phyloP scores from a whole-genome alignment of 2,797 vertebrate genomes.

The Potorous gilbertii region DNA sequence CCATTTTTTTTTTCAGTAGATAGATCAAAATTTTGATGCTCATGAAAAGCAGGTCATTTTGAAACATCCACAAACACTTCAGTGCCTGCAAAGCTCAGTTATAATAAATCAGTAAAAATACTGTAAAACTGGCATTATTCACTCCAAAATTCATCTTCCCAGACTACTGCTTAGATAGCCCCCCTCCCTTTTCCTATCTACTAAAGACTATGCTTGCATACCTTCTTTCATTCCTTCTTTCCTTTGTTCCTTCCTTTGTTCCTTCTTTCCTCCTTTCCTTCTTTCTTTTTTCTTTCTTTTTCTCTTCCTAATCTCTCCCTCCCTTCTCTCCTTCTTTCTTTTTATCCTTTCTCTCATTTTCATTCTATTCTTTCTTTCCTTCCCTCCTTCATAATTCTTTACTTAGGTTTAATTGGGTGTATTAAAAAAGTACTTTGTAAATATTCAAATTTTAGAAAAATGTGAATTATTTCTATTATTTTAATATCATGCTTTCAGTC shows the following conservation, averaged over 20 bases:
- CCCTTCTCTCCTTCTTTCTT: not conserved
- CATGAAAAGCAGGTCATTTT: conserved; percentile 79
- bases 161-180: not conserved
- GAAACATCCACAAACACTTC: conserved; percentile 77
- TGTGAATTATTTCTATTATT: not conserved
- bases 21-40: conserved; percentile 77
- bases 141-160: conserved; percentile 73
- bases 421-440: not conserved
- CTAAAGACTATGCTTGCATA: not conserved
- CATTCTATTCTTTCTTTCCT: not conserved
- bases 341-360: not conserved
- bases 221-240: not conserved
- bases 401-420: not conserved
- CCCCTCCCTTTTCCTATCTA: not conserved
- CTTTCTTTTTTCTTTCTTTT: not conserved
- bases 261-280: not conserved
- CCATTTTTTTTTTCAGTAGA: conserved; percentile 72
- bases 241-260: not conserved
- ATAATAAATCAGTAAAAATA: conserved; percentile 75
- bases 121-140: conserved; percentile 58
- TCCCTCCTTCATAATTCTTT: not conserved
- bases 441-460: not conserved
- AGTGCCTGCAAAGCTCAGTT: conserved; percentile 61
- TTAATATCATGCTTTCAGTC: not conserved
- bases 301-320: no score